Evolutionary conservation across 2,797 vertebrate species (phyloP).

Genomic region (Onychomys torridus): DNA sequence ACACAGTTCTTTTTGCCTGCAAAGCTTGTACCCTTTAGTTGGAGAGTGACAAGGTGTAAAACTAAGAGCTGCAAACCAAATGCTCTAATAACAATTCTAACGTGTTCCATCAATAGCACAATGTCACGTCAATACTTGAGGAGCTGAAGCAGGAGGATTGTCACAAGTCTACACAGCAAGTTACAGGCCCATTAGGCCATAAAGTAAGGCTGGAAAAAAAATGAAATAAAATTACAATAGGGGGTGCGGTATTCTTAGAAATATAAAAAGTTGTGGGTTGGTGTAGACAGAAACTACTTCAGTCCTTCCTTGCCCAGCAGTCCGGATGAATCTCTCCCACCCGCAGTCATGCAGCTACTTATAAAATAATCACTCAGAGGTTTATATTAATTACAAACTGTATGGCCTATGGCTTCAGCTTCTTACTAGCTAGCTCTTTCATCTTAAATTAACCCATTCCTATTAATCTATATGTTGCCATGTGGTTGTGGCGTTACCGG

Average conservation of each 20-base stretch:
- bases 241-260: slow-evolving; percentile 1
- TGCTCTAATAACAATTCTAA: not conserved
- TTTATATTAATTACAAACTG: no score
- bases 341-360: no score
- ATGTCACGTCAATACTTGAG: not conserved
- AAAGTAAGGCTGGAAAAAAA: not conserved
- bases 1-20: not conserved
- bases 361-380: no score
- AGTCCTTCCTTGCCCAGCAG: no score
- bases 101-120: not conserved
- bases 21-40: not conserved
- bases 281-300: no score
- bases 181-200: not conserved
- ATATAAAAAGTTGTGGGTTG: not conserved
- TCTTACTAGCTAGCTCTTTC: no score
- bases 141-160: not conserved
- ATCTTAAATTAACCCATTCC: no score
- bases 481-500: no score
- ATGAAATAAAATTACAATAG: not conserved
- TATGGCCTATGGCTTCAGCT: no score
- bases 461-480: no score
- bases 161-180: not conserved
- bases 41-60: not conserved
- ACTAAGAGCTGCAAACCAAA: not conserved
- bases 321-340: no score